Conservation (phyloP, 23 tunicate genomes). For the Botrylloides violaceus region DNA sequence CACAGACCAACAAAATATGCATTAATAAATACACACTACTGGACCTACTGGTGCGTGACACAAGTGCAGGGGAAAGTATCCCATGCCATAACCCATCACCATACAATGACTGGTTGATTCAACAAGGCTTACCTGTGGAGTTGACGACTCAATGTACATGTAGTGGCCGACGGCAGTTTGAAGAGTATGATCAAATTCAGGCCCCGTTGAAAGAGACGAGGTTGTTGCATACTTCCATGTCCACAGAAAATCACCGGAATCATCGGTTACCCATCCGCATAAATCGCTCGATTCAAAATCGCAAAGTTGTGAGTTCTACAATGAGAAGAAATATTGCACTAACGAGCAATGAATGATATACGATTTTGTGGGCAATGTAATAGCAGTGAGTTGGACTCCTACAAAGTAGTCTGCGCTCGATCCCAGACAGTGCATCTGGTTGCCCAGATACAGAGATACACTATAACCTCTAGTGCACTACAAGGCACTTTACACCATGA, state of each 20-base stretch:
- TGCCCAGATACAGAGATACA: no score
- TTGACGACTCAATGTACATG: slow-evolving; percentile 43
- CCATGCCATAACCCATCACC: neutral
- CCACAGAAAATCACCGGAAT: slow-evolving; percentile 40
- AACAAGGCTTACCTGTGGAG: slow-evolving; percentile 19
- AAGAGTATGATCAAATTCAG: slow-evolving; percentile 41
- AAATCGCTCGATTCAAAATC: slow-evolving; percentile 32
- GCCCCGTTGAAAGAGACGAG: slow-evolving; percentile 31
- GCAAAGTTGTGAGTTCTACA: slow-evolving; percentile 30
- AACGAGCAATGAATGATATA: no score
- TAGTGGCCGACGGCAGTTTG: slow-evolving; percentile 58
- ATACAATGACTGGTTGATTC: neutral
- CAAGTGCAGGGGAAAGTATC: neutral
- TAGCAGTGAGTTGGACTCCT: no score
- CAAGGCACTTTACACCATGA: no score
- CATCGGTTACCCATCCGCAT: slow-evolving; percentile 48
- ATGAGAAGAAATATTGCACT: no score
- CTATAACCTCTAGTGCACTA: no score
- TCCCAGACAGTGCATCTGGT: no score
- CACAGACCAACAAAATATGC: no score
- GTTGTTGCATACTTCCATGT: slow-evolving; percentile 25
- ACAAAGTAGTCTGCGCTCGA: no score
- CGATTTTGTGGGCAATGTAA: no score
- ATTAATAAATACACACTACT: no score
- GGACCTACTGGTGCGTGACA: no score